A percentile compares a stretch with the other conserved stretches of the same genome.
Evolutionary conservation across 2,888 invertebrate species (phyloP).

Genomic region (Ctenicera cuprea): DNA sequence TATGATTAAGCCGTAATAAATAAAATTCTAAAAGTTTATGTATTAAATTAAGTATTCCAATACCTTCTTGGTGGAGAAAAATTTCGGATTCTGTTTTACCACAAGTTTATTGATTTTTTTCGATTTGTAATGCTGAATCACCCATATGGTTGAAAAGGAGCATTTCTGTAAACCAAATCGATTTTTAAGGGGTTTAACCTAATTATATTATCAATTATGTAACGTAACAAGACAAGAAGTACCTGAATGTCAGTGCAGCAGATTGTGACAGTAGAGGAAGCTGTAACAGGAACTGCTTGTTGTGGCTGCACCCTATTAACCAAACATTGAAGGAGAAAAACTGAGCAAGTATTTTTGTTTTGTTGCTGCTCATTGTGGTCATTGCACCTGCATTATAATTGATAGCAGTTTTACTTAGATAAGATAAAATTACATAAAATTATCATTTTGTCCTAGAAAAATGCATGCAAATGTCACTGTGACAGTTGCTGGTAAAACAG

Average conservation of each 20-base stretch:
- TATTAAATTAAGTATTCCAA: too few species aligned
- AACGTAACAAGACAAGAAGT: constrained; percentile 51
- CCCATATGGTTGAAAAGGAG: too few species aligned
- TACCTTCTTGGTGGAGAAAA: too few species aligned
- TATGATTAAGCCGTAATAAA: too few species aligned
- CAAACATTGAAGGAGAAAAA: constrained; percentile 53
- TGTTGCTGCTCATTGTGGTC: constrained; percentile 37
- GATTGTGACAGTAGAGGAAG: constrained; percentile 66
- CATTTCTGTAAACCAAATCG: too few species aligned
- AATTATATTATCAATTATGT: constrained; percentile 30
- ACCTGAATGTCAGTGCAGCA: constrained; percentile 68
- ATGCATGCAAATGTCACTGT: constrained; percentile 23
- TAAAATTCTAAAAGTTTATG: too few species aligned
- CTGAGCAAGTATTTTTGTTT: constrained; percentile 47
- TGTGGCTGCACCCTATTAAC: constrained; percentile 57
- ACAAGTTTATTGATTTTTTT: too few species aligned
- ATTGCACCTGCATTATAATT: neutral
- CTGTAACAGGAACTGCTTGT: constrained; percentile 44
- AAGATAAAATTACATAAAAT: constrained; percentile 14
- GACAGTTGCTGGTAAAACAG: constrained; percentile 8
- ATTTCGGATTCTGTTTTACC: too few species aligned
- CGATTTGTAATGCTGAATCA: too few species aligned
- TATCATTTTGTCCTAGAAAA: constrained; percentile 1
- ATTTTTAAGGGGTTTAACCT: constrained; percentile 8
- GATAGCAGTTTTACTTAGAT: neutral